A percentile compares a stretch with the other conserved stretches of the same genome.
These are phyloP conservation scores for Ochropacha duplaris DNA, from an alignment of 2,888 invertebrate species.

Conservation along the genomic window DNA sequence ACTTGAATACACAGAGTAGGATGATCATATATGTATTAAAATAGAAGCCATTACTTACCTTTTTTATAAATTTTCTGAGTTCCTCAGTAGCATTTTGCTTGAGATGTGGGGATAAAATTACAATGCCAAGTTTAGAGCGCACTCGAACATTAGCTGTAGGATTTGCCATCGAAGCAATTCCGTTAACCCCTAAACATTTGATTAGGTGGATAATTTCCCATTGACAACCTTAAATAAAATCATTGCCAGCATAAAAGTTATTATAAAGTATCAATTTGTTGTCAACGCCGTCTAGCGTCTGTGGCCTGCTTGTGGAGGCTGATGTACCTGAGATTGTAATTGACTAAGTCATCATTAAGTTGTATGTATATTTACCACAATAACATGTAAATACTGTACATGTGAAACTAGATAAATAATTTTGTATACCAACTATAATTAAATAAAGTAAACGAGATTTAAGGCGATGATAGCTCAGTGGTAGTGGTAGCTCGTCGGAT, in stretches of 20 bases:
- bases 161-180: conserved; percentile 54
- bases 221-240: conserved; percentile 49
- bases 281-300: no score
- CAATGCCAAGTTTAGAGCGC: conserved; percentile 47
- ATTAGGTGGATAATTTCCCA: conserved; percentile 57
- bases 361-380: no score
- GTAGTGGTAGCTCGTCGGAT: no score
- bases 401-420: no score
- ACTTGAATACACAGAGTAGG: neutral
- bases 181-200: conserved; percentile 71
- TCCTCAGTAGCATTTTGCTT: conserved; percentile 38
- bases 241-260: neutral
- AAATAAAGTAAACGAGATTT: no score
- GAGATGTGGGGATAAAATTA: conserved; percentile 47
- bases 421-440: no score
- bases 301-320: no score
- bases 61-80: conserved; percentile 40
- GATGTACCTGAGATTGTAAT: no score
- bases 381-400: no score
- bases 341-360: no score
- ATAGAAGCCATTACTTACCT: conserved; percentile 34
- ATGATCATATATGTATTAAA: neutral
- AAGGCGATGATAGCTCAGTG: no score
- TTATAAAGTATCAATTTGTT: no score
- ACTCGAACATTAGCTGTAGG: conserved; percentile 31